Evolutionary conservation across 2,797 vertebrate species (phyloP).

Genomic region (Darevskia nairensis): DNA sequence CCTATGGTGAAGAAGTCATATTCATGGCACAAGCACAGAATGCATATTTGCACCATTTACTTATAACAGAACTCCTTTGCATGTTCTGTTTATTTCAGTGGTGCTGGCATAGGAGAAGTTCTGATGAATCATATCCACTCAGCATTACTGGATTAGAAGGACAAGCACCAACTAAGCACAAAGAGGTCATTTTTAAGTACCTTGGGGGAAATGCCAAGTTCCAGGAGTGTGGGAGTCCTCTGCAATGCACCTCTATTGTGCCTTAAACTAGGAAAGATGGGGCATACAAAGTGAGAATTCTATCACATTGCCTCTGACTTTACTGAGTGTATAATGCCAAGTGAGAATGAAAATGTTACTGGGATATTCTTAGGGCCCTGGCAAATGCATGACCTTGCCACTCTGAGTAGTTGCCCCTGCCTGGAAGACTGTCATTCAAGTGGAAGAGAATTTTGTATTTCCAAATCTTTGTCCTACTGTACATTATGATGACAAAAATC

Average conservation of each 20-base stretch:
- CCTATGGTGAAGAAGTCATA: not conserved
- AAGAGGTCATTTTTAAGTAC: not conserved
- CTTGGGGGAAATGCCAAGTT: not conserved
- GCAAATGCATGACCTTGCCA: not conserved
- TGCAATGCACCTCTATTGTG: not conserved
- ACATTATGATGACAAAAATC: conserved; percentile 19
- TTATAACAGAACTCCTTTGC: no score
- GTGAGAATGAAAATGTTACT: not conserved
- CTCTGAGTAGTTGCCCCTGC: not conserved
- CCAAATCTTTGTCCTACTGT: conserved; percentile 35
- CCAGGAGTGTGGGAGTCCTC: not conserved
- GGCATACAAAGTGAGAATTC: not conserved
- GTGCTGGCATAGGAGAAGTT: not conserved
- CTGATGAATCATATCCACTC: not conserved
- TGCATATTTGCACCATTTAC: not conserved
- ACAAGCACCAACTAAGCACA: not conserved
- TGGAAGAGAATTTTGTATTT: conserved; percentile 8
- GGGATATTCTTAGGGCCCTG: not conserved
- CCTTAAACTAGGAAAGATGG: not conserved
- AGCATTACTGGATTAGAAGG: not conserved
- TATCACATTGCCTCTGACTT: not conserved
- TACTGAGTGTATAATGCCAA: not conserved
- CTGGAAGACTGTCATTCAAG: conserved; percentile 14
- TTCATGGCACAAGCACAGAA: not conserved
- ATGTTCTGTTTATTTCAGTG: not conserved